Evolutionary conservation across 2,888 invertebrate species (phyloP).

Genomic region (Hesperia comma): DNA sequence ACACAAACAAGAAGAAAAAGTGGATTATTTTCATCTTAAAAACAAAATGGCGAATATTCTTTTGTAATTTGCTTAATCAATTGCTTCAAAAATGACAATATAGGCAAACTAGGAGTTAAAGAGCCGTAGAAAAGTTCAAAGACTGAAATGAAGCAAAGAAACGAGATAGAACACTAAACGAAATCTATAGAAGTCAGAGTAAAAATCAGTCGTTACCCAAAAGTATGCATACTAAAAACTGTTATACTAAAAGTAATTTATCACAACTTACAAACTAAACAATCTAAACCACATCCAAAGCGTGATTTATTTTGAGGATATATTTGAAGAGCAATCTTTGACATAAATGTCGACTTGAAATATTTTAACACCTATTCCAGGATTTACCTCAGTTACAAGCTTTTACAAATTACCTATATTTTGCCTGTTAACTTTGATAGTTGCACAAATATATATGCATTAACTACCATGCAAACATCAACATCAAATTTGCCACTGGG

Average conservation of each 20-base stretch:
- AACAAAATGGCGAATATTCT: neutral
- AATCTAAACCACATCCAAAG: conserved; percentile 17
- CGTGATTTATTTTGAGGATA: neutral
- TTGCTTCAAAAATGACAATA: neutral
- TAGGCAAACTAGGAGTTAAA: conserved; percentile 1
- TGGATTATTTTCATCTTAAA: neutral
- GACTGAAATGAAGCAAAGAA: neutral
- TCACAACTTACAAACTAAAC: conserved; percentile 10
- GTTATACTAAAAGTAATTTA: conserved; percentile 19
- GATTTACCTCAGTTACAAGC: conserved; percentile 1
- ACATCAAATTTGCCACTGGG: conserved; percentile 26
- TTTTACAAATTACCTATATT: neutral
- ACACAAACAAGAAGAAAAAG: neutral
- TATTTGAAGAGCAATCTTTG: neutral
- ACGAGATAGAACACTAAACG: neutral
- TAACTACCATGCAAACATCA: conserved; percentile 35
- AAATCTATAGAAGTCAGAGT: neutral
- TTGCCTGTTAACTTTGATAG: neutral
- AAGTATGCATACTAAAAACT: conserved; percentile 16
- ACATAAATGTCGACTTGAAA: neutral
- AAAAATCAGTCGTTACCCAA: conserved; percentile 5
- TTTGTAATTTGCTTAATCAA: neutral
- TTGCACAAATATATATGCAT: neutral
- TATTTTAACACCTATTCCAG: neutral
- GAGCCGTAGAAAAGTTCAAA: conserved; percentile 3